Conservation (phyloP, 1,140 invertebrate genomes). For the Akabosia matsudoensis region DNA sequence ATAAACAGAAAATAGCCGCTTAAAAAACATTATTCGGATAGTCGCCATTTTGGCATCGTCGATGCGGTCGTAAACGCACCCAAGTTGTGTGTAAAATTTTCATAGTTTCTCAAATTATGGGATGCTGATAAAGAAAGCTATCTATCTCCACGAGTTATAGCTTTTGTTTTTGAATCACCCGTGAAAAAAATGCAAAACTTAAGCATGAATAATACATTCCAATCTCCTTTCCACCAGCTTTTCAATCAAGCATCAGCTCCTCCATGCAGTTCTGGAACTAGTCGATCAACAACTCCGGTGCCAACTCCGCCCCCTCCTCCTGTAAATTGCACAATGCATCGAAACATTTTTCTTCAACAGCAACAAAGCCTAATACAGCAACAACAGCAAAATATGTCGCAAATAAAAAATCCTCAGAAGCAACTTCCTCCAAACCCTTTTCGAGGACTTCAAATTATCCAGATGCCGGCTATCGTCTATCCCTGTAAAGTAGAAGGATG, state of each 20-base stretch:
- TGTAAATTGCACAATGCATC: not conserved
- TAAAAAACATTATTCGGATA: too few species aligned
- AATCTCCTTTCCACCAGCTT: not conserved
- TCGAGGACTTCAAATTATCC: constrained; percentile 22
- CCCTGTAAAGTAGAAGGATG: constrained; percentile 68
- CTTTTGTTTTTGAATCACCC: too few species aligned
- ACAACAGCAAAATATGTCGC: not conserved
- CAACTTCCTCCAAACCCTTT: constrained; percentile 14
- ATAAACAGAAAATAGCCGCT: too few species aligned
- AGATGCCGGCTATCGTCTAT: constrained; percentile 55
- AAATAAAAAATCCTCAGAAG: not conserved
- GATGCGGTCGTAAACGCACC: too few species aligned
- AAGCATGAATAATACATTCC: constrained; percentile 18
- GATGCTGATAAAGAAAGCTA: not conserved
- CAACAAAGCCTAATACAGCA: constrained; percentile 18
- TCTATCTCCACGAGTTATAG: not conserved
- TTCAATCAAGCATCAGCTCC: not conserved
- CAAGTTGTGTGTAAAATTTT: too few species aligned
- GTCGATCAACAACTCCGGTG: constrained; percentile 16
- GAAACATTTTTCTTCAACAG: not conserved
- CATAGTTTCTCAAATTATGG: too few species aligned
- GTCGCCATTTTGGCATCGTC: too few species aligned
- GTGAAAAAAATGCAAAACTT: not conserved
- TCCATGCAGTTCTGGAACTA: not conserved
- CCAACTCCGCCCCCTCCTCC: not conserved